Conservation (phyloP, 2,888 invertebrate species). For the Mamestra brassicae region DNA sequence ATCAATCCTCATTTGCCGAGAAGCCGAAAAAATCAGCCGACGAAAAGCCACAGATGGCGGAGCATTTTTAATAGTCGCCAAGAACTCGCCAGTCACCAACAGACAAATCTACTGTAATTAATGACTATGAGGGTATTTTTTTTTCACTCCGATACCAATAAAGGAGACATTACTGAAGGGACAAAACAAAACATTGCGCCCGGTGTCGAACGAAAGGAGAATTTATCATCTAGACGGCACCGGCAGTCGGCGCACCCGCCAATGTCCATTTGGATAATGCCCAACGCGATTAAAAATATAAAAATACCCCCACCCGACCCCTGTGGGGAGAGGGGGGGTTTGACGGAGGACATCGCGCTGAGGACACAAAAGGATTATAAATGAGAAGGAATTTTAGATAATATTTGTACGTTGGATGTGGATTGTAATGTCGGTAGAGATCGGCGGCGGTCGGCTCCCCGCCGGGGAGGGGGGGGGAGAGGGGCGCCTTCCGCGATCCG, state of each 20-base stretch:
- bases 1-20: slow-evolving; percentile 88
- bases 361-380: slow-evolving; percentile 92
- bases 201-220: slow-evolving; percentile 90
- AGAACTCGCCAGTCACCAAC: slow-evolving; percentile 86
- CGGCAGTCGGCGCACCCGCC: slow-evolving; percentile 88
- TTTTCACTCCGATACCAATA: slow-evolving; percentile 84
- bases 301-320: slow-evolving; percentile 87
- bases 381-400: slow-evolving; percentile 92
- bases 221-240: slow-evolving; percentile 90
- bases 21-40: slow-evolving; percentile 69
- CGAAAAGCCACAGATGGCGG: slow-evolving; percentile 79
- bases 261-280: slow-evolving; percentile 91
- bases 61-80: slow-evolving; percentile 88
- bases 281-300: slow-evolving; percentile 91
- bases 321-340: slow-evolving; percentile 77
- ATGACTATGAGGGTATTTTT: slow-evolving; percentile 85
- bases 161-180: slow-evolving; percentile 86
- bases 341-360: slow-evolving; percentile 90
- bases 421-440: slow-evolving; percentile 89
- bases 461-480: slow-evolving; percentile 50
- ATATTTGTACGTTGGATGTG: slow-evolving; percentile 91
- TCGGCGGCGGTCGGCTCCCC: slow-evolving; percentile 74
- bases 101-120: slow-evolving; percentile 89
- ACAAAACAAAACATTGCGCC: slow-evolving; percentile 86
- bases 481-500: slow-evolving; percentile 85